These are phyloP conservation scores for Drosophila dunni DNA, from an alignment of 1,140 invertebrate species.

Conservation along the genomic window DNA sequence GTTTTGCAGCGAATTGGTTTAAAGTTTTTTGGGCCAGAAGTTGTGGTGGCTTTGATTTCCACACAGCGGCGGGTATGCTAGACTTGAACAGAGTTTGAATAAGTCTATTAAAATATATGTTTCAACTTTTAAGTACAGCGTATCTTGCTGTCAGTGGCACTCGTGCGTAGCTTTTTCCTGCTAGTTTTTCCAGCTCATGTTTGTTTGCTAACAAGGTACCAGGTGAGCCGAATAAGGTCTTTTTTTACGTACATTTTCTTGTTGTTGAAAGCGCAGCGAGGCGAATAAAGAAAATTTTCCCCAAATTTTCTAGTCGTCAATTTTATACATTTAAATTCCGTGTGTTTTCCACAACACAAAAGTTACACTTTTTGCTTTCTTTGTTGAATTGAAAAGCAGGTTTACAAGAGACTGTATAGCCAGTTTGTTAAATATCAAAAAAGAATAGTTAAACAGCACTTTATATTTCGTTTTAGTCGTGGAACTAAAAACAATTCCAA, in stretches of 20 bases:
- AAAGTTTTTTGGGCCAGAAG: slow-evolving; percentile 34
- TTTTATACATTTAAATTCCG: slow-evolving; percentile 62
- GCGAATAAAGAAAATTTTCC: slow-evolving; percentile 43
- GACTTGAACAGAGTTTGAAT: no score
- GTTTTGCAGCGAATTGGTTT: slow-evolving; percentile 24
- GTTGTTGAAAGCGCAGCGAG: slow-evolving; percentile 28
- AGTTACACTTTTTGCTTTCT: slow-evolving; percentile 60
- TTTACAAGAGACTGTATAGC: no score
- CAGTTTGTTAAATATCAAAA: no score
- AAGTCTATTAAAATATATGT: no score
- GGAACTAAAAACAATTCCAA: neutral
- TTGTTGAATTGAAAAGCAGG: slow-evolving; percentile 12
- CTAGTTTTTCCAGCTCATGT: slow-evolving; percentile 8
- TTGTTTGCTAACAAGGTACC: slow-evolving; percentile 17
- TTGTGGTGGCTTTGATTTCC: slow-evolving; percentile 29
- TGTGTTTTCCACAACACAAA: slow-evolving; percentile 48
- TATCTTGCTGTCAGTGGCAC: no score
- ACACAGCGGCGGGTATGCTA: no score
- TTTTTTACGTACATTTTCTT: slow-evolving; percentile 33
- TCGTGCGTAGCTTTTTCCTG: slow-evolving; percentile 8
- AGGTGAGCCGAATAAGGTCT: slow-evolving; percentile 6
- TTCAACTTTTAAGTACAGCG: no score
- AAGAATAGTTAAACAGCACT: no score
- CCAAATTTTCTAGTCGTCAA: slow-evolving; percentile 11
- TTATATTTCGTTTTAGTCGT: no score